Evolutionary conservation across 2,797 vertebrate species (phyloP).

Genomic region (Poecilia wingei): DNA sequence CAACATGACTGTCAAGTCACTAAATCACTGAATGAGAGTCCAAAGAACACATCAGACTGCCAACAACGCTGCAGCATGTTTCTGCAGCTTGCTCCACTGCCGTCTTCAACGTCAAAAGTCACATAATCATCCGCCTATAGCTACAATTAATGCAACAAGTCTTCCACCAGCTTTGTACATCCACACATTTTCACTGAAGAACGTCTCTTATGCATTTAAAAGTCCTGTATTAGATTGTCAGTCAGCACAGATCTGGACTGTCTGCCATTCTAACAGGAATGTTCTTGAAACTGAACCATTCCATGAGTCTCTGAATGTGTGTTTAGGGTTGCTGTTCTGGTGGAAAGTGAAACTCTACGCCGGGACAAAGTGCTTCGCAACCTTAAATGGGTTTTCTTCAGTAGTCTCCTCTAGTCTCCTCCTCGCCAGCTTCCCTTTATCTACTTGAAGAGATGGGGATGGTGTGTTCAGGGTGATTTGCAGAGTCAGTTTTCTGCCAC

Average conservation of each 20-base stretch:
- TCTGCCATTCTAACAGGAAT: background rate
- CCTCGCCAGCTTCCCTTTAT: background rate
- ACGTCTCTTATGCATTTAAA: background rate
- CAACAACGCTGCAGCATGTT: background rate
- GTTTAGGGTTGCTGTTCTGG: background rate
- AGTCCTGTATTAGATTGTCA: background rate
- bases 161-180: background rate
- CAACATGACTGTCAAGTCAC: background rate
- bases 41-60: background rate
- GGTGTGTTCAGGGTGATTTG: background rate
- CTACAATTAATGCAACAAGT: background rate
- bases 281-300: background rate
- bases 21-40: background rate
- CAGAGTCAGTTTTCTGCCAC: background rate
- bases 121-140: background rate
- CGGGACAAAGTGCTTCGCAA: background rate
- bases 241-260: background rate
- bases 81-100: background rate
- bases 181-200: background rate
- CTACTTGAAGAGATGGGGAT: background rate
- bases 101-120: background rate
- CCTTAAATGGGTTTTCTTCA: background rate
- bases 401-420: background rate
- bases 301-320: background rate
- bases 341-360: background rate